Conservation (phyloP, 2,113 vertebrate species). For the Toxotes chatareus region DNA sequence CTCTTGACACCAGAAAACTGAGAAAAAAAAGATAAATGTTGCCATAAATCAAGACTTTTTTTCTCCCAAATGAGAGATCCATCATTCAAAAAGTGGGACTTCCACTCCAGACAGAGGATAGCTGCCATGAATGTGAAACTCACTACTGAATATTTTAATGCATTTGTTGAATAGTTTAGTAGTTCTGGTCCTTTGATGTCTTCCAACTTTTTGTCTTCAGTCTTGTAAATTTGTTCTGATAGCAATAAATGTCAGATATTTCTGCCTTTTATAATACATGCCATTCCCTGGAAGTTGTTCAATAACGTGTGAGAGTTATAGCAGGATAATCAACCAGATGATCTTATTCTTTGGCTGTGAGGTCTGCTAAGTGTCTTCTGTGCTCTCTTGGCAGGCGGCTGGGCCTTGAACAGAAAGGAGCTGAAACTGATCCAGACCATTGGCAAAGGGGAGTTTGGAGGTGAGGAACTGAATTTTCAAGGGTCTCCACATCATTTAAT, state of each 20-base stretch:
- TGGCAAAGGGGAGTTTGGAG: constrained; percentile 98
- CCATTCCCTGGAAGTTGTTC: not conserved
- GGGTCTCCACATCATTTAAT: not conserved
- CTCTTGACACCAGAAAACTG: constrained; percentile 4
- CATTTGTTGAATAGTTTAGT: not conserved
- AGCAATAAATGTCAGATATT: not conserved
- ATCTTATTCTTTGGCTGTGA: not conserved
- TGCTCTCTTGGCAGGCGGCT: constrained; percentile 87
- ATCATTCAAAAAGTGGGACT: not conserved
- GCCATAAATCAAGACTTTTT: not conserved
- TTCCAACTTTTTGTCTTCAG: not conserved
- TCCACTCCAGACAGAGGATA: not conserved
- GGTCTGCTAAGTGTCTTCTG: not conserved
- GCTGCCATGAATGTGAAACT: not conserved
- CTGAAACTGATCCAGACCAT: constrained; percentile 94
- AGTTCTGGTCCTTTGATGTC: not conserved
- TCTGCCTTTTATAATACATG: not conserved
- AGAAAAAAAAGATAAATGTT: constrained; percentile 22
- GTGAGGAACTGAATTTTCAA: constrained; percentile 75
- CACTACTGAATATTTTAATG: not conserved
- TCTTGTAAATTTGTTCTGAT: not conserved
- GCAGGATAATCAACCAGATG: not conserved
- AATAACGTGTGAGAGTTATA: not conserved
- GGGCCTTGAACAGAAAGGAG: constrained; percentile 96
- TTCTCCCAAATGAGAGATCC: not conserved